Conservation (phyloP, 2,797 vertebrate genomes). For the Ctenosaura bakeri region DNA sequence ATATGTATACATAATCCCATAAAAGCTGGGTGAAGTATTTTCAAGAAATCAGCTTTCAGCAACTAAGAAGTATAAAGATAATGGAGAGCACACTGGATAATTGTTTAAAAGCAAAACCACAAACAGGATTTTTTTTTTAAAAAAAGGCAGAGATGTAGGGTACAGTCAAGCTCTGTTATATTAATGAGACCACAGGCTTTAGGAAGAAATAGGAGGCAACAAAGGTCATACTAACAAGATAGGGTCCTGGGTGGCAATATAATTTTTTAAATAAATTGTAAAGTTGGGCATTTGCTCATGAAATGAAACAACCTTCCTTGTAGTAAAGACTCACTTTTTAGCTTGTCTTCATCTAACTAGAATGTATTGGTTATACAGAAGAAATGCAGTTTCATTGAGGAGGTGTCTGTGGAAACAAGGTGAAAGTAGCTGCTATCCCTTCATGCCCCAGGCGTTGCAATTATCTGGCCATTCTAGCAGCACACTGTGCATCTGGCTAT, state of each 20-base stretch:
- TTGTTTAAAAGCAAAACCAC: background rate
- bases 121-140: background rate
- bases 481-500: too few relatives aligned
- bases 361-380: background rate
- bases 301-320: background rate
- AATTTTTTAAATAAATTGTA: background rate
- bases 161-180: background rate
- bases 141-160: background rate
- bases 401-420: background rate
- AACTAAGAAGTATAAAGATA: background rate
- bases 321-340: background rate
- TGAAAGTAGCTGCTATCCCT: background rate
- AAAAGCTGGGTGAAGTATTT: background rate
- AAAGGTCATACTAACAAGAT: background rate
- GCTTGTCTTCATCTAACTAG: background rate
- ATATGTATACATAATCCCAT: background rate
- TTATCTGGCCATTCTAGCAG: too few relatives aligned
- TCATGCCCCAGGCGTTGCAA: too few relatives aligned
- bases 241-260: background rate
- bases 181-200: background rate
- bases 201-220: too few relatives aligned
- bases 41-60: background rate
- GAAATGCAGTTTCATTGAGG: too few relatives aligned
- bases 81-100: background rate
- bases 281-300: background rate